Conservation (phyloP, 2,113 vertebrate species). For the Malurus cyaneus region DNA sequence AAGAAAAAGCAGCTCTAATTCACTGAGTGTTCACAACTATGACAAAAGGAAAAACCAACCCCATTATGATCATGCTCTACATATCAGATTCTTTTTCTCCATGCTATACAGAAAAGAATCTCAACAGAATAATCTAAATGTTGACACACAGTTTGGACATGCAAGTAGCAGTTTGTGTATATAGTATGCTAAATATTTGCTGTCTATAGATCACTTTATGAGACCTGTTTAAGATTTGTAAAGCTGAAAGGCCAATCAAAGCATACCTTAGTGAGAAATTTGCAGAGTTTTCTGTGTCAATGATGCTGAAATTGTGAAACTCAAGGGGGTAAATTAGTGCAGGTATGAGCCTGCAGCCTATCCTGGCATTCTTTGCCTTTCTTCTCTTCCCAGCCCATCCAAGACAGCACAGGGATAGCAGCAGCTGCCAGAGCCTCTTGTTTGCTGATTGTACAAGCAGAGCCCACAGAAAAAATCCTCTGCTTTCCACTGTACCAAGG, state of each 20-base stretch:
- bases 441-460: not conserved
- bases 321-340: not conserved
- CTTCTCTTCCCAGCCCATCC: not conserved
- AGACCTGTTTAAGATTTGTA: not conserved
- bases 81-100: not conserved
- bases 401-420: not conserved
- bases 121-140: not conserved
- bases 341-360: not conserved
- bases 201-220: not conserved
- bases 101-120: not conserved
- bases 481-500: not conserved
- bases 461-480: not conserved
- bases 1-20: not conserved
- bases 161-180: not conserved
- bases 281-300: not conserved
- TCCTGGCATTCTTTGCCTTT: not conserved
- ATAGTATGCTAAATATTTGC: not conserved
- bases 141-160: not conserved
- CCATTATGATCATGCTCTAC: rapidly evolving
- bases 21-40: not conserved
- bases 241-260: not conserved
- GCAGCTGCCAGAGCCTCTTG: not conserved
- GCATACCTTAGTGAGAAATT: not conserved
- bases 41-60: not conserved
- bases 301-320: not conserved